Evolutionary conservation across 1,140 invertebrate species (phyloP).

Genomic region (Drosophila kanapiae): DNA sequence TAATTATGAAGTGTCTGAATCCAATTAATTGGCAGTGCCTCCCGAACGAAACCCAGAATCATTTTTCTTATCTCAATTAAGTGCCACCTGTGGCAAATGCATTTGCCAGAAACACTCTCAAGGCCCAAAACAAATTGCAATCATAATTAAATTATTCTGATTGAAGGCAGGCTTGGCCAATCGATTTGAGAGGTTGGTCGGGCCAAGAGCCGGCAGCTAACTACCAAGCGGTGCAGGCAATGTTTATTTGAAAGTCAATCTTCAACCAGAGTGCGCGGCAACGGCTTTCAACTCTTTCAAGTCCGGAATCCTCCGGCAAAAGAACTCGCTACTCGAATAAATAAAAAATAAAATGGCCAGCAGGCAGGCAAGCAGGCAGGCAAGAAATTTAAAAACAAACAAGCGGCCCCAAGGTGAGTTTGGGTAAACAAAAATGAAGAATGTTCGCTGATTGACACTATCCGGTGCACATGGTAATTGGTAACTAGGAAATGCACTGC

Average conservation of each 20-base stretch:
- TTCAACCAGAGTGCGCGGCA: constrained; percentile 34
- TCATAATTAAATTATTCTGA: constrained; percentile 4
- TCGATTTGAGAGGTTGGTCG: constrained; percentile 32
- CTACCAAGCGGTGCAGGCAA: not conserved
- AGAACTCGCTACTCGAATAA: constrained; percentile 46
- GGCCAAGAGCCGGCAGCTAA: not conserved
- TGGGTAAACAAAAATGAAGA: constrained; percentile 79
- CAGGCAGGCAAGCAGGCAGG: constrained; percentile 43
- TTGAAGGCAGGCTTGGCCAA: constrained; percentile 35
- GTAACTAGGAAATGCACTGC: constrained; percentile 33
- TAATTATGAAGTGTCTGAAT: not conserved
- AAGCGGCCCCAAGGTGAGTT: constrained; percentile 55
- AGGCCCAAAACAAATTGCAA: constrained; percentile 33
- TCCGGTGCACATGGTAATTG: constrained; percentile 58
- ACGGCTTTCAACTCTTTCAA: constrained; percentile 12
- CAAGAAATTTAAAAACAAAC: constrained; percentile 63
- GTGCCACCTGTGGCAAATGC: constrained; percentile 7
- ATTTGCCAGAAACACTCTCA: constrained; percentile 9
- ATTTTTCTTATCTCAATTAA: constrained; percentile 46
- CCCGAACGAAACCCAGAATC: not conserved
- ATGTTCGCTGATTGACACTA: constrained; percentile 82
- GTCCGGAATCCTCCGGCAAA: not conserved
- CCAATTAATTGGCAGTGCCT: not conserved
- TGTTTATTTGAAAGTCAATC: constrained; percentile 75
- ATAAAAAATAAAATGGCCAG: constrained; percentile 67